phyloP scores from a whole-genome alignment of 2,113 vertebrate species.

The Illadopsis cleaveri region DNA sequence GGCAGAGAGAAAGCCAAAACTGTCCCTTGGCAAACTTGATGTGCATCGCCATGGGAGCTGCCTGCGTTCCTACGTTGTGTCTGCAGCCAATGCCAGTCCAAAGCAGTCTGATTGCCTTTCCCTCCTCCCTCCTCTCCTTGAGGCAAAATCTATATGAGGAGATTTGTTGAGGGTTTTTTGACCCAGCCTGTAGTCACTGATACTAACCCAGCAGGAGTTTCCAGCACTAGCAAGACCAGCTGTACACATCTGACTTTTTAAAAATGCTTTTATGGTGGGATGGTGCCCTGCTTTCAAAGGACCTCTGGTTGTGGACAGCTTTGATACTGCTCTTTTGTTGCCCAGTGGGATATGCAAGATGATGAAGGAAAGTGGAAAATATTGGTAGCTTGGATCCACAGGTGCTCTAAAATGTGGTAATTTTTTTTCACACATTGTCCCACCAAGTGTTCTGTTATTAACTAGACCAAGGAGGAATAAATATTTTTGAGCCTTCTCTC shows the following conservation, averaged over 20 bases:
- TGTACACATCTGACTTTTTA: background rate
- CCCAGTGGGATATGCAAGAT: background rate
- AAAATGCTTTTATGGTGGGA: background rate
- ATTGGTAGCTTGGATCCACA: background rate
- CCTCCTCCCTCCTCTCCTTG: rapidly evolving
- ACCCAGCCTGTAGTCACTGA: background rate
- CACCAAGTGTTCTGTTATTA: background rate
- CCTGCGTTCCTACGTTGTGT: background rate
- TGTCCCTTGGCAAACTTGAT: background rate
- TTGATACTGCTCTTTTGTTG: background rate
- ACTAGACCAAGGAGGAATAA: background rate
- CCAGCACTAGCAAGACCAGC: background rate
- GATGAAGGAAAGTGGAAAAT: background rate
- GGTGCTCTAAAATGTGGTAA: background rate
- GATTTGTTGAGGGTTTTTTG: background rate
- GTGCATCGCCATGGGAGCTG: background rate
- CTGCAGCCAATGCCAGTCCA: background rate
- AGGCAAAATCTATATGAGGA: background rate
- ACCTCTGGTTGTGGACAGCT: background rate
- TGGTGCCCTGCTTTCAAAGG: background rate
- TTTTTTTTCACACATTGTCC: background rate
- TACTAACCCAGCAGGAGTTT: background rate
- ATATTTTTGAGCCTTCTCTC: background rate
- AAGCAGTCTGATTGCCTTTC: background rate
- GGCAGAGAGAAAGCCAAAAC: background rate